Evolutionary conservation across 2,797 vertebrate genomes (phyloP), one percentile per base, ranked within the genome.

Genomic region (Eptatretus atami): DNA sequence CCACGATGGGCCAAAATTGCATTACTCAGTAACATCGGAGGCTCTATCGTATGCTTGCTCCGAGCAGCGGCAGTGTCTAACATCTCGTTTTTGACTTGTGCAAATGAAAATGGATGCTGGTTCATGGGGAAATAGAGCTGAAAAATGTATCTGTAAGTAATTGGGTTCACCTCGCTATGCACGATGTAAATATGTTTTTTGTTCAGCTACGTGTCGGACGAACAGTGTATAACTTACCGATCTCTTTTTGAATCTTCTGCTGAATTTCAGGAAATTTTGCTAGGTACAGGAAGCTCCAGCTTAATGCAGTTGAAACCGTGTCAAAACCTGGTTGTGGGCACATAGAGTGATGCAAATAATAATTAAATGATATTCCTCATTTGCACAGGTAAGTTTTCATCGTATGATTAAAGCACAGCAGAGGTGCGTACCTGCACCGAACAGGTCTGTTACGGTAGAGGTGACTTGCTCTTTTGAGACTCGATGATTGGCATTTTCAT

Each of bases 271-370:
- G 86, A 44, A 81, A 74, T 9, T 73, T 71, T 67, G 83, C 80
- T 11, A 77, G 64, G 61, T 95, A 88, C 73, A 83, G 67, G 12
- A 93, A 71, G 54, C 78, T 71, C 90, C 90, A 96, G 6, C 84
- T 86, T 15, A 95, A 63, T 13, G 76, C 79, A 0, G 84, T 87
- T 11, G 81, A 68, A 66, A 94, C 65, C 0, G 88, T 93, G 71
- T 94, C 88, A 53, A 96, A 95, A 52, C 87, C 90, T 96, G 64
- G 13, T 57, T 6, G 64, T 60, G 31, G 0, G 25, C 1, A 63
- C n/a, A 31, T 55, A 13, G 12, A 19, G 65, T 15, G 66, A 31
- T 1, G 12, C 10, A 53, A n/a, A n/a, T n/a, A 10, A 15, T 19
- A 31, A 53, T 13, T 53, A 15, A 53, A 10, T 53, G 9, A 52